phyloP scores from a whole-genome alignment of 2,797 vertebrate genomes.

The Orientallactaga sibirica region DNA sequence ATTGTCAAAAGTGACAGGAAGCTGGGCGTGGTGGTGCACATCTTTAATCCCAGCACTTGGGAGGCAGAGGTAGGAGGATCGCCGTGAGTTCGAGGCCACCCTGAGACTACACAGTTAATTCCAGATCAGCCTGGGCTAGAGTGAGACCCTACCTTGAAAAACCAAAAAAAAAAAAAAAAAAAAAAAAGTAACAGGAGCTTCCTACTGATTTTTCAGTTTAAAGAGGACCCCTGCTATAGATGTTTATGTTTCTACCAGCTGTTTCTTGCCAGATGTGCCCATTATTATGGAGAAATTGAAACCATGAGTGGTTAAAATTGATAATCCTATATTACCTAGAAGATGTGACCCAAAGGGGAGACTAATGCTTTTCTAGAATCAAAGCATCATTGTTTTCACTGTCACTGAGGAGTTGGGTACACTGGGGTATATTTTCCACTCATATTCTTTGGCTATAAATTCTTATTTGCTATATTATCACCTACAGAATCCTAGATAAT shows the following conservation, averaged over 20 bases:
- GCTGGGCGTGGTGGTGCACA: no score
- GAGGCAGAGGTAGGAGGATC: no score
- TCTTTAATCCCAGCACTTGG: no score
- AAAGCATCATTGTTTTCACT: background rate
- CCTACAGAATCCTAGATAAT: background rate
- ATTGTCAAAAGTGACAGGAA: background rate
- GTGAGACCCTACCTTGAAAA: no score
- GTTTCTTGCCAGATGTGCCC: background rate
- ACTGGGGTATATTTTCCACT: background rate
- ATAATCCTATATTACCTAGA: background rate
- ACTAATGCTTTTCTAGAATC: background rate
- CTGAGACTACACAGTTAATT: no score
- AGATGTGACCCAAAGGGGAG: background rate
- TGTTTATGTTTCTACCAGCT: background rate
- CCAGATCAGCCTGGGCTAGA: no score
- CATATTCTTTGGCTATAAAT: background rate
- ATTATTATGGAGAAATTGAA: constrained; percentile 4
- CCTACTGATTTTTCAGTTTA: background rate
- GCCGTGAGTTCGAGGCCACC: no score
- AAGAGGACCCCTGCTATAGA: background rate
- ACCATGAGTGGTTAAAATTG: background rate
- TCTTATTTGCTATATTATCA: background rate
- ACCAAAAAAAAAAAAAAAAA: no score
- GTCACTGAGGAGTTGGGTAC: background rate
- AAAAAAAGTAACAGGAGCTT: background rate